These are phyloP conservation scores for Coelopa frigida DNA, from an alignment of 1,140 invertebrate species.

Conservation along the genomic window DNA sequence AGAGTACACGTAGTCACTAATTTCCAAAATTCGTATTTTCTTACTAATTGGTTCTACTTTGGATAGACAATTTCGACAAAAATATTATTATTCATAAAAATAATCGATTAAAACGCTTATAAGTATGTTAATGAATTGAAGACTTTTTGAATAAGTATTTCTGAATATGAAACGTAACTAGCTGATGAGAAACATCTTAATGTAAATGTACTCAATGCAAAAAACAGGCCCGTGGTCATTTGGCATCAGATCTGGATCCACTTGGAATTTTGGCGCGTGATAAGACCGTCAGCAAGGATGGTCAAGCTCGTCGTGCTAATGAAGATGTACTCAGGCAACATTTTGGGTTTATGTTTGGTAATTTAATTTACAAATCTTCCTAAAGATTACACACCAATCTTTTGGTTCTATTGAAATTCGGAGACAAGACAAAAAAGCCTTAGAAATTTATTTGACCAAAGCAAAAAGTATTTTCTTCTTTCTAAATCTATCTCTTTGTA, in stretches of 20 bases:
- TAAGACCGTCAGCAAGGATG: conserved; percentile 42
- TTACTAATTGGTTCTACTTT: too few relatives aligned
- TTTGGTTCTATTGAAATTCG: not conserved
- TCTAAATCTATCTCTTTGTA: too few relatives aligned
- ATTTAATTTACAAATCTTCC: conserved; percentile 28
- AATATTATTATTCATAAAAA: conserved; percentile 6
- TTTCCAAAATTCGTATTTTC: conserved; percentile 7
- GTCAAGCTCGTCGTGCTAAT: conserved; percentile 52
- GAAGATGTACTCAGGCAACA: conserved; percentile 44
- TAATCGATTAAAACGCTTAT: conserved; percentile 5
- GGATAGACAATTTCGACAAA: too few relatives aligned
- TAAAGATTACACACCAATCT: not conserved
- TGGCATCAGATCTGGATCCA: conserved; percentile 91
- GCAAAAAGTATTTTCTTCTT: too few relatives aligned
- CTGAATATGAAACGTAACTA: too few relatives aligned
- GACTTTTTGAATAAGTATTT: too few relatives aligned
- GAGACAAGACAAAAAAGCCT: not conserved
- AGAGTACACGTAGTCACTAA: not conserved
- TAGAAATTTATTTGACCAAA: not conserved
- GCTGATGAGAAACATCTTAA: too few relatives aligned
- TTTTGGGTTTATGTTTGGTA: conserved; percentile 45
- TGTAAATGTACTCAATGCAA: conserved; percentile 11
- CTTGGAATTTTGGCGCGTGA: conserved; percentile 60
- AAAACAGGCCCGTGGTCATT: conserved; percentile 86
- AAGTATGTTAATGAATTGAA: too few relatives aligned